Evolutionary conservation across 2,113 vertebrate genomes (phyloP).

Genomic region (Pagrus major): DNA sequence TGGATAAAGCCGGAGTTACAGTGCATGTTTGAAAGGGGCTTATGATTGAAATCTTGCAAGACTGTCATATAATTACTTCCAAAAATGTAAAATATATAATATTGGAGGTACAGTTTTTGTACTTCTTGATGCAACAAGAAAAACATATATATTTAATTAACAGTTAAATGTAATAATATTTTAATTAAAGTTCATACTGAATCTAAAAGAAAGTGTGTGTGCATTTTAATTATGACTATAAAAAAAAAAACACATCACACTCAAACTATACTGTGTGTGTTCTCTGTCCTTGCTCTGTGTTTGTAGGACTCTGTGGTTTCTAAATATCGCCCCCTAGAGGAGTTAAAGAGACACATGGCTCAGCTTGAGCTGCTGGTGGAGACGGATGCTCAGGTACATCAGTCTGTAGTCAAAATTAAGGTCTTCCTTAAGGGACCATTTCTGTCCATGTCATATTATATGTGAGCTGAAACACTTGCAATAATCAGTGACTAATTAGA

Average conservation of each 20-base stretch:
- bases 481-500: neutral
- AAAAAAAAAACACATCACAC: neutral
- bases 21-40: no score
- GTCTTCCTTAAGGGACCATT: no score
- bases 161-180: neutral
- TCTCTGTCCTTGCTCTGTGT: neutral
- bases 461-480: neutral
- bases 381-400: slow-evolving; percentile 86
- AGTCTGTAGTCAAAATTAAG: no score
- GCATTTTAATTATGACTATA: neutral
- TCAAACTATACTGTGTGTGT: neutral
- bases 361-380: slow-evolving; percentile 90
- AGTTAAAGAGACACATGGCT: slow-evolving; percentile 92
- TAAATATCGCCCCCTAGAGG: slow-evolving; percentile 88
- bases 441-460: neutral
- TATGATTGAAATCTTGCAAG: neutral
- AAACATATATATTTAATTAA: no score
- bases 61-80: neutral
- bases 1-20: no score
- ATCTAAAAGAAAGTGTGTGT: neutral
- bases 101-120: neutral
- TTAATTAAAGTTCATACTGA: neutral
- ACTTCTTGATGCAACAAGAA: neutral
- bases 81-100: neutral
- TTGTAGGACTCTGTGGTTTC: slow-evolving; percentile 68